Conservation (phyloP, 37 sponge, comb jelly and placozoan species). For the Ephydatia muelleri region DNA sequence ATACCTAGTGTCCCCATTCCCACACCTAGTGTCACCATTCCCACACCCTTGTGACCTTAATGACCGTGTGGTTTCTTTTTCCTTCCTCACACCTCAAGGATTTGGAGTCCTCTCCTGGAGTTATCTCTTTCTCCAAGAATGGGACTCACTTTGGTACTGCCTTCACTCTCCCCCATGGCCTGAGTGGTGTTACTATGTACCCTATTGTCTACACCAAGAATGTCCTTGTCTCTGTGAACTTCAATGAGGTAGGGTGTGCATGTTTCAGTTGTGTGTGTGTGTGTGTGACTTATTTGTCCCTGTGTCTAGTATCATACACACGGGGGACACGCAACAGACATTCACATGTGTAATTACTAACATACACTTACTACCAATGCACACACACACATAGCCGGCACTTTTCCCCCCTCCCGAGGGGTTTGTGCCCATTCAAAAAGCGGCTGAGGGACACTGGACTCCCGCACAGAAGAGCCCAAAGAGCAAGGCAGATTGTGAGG, state of each 20-base stretch:
- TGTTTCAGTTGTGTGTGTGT: not conserved
- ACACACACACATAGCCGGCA: not conserved
- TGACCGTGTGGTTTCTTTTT: not conserved
- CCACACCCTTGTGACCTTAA: not conserved
- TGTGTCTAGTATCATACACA: too few species aligned
- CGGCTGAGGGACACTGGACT: not conserved
- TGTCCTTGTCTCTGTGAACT: slow-evolving; percentile 69
- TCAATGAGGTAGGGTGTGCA: slow-evolving; percentile 37
- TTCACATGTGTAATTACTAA: too few species aligned
- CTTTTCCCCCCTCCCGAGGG: not conserved
- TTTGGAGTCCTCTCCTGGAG: slow-evolving; percentile 56
- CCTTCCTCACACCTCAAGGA: slow-evolving; percentile 53
- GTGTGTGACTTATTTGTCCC: not conserved
- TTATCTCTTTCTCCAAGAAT: slow-evolving; percentile 90
- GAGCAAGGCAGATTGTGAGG: slow-evolving; percentile 51
- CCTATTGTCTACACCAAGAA: slow-evolving; percentile 90
- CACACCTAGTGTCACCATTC: not conserved
- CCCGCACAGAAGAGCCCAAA: slow-evolving; percentile 3
- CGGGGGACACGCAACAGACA: too few species aligned
- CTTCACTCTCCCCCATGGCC: slow-evolving; percentile 31
- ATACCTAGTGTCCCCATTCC: not conserved
- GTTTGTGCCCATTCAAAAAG: slow-evolving; percentile 22
- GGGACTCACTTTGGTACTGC: slow-evolving; percentile 67
- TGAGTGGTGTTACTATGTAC: slow-evolving; percentile 54
- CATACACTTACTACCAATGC: not conserved